Percentiles rank a stretch among this genome's conserved stretches.
Conservation (phyloP, 30 jellyfish, hydroid and myxozoan genomes). For the Cassiopea xamachana region DNA sequence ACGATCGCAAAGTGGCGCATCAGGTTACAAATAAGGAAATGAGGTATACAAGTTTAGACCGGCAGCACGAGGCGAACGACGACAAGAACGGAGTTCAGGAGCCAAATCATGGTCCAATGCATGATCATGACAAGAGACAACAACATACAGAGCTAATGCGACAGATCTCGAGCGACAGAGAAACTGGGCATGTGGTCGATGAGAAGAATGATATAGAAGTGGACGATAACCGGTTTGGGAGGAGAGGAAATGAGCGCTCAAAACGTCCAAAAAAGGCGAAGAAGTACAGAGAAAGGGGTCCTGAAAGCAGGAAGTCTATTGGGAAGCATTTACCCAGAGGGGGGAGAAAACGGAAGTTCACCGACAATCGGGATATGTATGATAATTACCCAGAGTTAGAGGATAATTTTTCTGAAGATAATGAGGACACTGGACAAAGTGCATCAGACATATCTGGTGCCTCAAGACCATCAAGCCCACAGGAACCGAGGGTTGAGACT, state of each 20-base stretch:
- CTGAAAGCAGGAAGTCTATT: background rate
- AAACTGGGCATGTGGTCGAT: background rate
- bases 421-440: background rate
- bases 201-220: background rate
- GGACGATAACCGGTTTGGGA: conserved; percentile 3
- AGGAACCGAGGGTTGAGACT: background rate
- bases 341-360: background rate
- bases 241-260: background rate
- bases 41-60: too few species aligned
- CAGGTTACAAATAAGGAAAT: too few species aligned
- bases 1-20: too few species aligned
- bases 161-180: background rate
- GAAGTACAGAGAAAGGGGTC: background rate
- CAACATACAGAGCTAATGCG: too few species aligned
- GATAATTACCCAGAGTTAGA: background rate
- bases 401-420: background rate
- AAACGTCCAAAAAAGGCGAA: background rate
- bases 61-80: too few species aligned
- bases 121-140: background rate
- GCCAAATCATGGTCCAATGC: background rate
- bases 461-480: background rate
- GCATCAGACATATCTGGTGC: background rate
- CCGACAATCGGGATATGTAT: background rate
- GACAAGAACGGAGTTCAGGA: background rate
- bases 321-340: background rate